Evolutionary conservation across 1,140 invertebrate genomes (phyloP).

Genomic region (Apocrypta bakeri): DNA sequence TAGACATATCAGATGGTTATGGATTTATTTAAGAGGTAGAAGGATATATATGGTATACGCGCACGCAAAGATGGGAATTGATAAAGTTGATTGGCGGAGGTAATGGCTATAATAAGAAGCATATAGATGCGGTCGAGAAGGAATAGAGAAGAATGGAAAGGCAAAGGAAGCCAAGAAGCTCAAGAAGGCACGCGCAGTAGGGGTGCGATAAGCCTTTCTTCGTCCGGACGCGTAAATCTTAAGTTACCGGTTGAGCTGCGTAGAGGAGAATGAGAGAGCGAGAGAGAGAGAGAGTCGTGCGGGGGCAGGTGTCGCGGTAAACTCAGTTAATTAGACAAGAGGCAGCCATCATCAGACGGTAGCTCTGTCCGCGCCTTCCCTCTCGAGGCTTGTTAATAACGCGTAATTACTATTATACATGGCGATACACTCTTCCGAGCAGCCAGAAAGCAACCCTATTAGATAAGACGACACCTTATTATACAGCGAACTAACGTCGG

Average conservation of each 20-base stretch:
- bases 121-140: background rate
- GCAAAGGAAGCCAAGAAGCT: background rate
- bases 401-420: conserved; percentile 76
- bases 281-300: conserved; percentile 28
- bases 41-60: too few relatives aligned
- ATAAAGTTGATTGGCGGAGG: background rate
- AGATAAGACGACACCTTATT: conserved; percentile 77
- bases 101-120: background rate
- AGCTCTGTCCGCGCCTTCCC: conserved; percentile 58
- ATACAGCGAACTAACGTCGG: conserved; percentile 71
- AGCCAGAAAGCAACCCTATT: conserved; percentile 65
- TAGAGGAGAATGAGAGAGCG: conserved; percentile 66
- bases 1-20: too few relatives aligned
- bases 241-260: conserved; percentile 72
- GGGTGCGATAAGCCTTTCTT: background rate
- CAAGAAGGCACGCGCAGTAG: background rate
- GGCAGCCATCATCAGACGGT: conserved; percentile 68
- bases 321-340: conserved; percentile 76
- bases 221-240: conserved; percentile 66
- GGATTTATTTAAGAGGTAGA: too few relatives aligned
- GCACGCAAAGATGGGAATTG: background rate
- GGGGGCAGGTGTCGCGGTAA: conserved; percentile 75
- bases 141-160: background rate
- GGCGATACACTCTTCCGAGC: conserved; percentile 74
- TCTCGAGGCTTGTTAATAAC: conserved; percentile 74